These are phyloP conservation scores for Falco naumanni DNA, from an alignment of 2,797 vertebrate genomes.

Conservation along the genomic window DNA sequence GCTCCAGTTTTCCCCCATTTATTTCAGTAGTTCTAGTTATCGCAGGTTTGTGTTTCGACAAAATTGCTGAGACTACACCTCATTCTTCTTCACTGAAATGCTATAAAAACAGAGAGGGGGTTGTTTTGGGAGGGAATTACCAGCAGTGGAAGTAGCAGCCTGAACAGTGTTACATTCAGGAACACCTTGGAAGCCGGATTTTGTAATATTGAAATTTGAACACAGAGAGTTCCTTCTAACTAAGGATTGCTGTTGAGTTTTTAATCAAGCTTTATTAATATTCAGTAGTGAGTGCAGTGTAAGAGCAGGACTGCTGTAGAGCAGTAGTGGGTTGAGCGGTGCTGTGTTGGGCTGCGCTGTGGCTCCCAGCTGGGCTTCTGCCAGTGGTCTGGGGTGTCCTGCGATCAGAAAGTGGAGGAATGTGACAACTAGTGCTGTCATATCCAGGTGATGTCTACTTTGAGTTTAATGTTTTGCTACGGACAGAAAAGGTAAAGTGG, in stretches of 20 bases:
- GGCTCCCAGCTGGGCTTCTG: neutral
- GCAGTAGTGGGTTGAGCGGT: rapidly evolving
- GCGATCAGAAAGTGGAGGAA: neutral
- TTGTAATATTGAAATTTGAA: neutral
- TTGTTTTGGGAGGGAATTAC: neutral
- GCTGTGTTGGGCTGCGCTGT: rapidly evolving
- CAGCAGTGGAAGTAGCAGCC: neutral
- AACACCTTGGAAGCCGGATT: neutral
- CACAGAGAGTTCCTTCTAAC: neutral
- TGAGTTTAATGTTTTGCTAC: rapidly evolving
- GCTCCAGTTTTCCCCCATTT: neutral
- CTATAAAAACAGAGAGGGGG: neutral
- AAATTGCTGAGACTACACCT: neutral
- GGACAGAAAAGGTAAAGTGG: neutral
- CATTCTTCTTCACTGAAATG: neutral
- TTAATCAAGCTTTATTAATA: neutral
- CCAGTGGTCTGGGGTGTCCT: rapidly evolving
- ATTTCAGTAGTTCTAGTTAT: neutral
- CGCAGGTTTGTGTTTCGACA: neutral
- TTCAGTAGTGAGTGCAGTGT: neutral
- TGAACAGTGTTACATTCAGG: rapidly evolving
- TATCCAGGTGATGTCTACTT: neutral
- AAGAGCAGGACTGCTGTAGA: neutral
- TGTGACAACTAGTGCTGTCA: neutral
- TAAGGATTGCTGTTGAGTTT: neutral